These are phyloP conservation scores for Trematomus bernacchii DNA, from an alignment of 2,797 vertebrate genomes.

Conservation along the genomic window DNA sequence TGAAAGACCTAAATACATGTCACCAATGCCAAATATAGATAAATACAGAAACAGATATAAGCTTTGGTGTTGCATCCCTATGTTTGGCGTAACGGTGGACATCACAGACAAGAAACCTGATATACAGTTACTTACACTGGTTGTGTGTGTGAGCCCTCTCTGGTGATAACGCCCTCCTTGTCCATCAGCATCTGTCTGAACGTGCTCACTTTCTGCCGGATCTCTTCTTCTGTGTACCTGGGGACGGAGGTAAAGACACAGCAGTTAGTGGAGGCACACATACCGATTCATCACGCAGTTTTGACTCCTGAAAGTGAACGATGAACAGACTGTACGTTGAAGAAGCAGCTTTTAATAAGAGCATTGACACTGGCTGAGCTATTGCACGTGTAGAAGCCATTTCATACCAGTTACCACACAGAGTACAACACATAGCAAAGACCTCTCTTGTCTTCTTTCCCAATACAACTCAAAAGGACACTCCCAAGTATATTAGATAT, in stretches of 20 bases:
- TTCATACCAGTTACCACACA: constrained; percentile 21
- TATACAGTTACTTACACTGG: constrained; percentile 88
- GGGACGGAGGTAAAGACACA: constrained; percentile 30
- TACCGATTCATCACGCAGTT: constrained; percentile 1
- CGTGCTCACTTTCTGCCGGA: constrained; percentile 96
- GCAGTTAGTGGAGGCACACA: constrained; percentile 21
- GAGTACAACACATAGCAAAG: constrained; percentile 41
- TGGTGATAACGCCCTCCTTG: constrained; percentile 97
- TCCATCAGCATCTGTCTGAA: constrained; percentile 99
- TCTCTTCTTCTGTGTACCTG: constrained; percentile 97
- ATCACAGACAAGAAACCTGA: not conserved
- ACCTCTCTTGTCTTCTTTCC: constrained; percentile 3
- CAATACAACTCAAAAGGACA: constrained; percentile 23
- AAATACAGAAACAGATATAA: not conserved
- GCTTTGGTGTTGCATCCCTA: not conserved
- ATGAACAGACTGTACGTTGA: not conserved
- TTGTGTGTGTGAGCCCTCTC: constrained; percentile 91
- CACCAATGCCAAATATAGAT: not conserved
- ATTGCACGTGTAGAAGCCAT: not conserved
- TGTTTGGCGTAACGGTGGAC: not conserved
- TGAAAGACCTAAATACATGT: not conserved
- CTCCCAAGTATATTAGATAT: not conserved
- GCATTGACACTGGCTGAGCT: not conserved
- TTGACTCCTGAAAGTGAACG: constrained; percentile 12
- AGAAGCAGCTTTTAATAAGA: constrained; percentile 22